Percentiles rank a stretch among this genome's conserved stretches.
These are phyloP conservation scores for Thermophis baileyi DNA, from an alignment of 2,113 vertebrate species.

Conservation along the genomic window DNA sequence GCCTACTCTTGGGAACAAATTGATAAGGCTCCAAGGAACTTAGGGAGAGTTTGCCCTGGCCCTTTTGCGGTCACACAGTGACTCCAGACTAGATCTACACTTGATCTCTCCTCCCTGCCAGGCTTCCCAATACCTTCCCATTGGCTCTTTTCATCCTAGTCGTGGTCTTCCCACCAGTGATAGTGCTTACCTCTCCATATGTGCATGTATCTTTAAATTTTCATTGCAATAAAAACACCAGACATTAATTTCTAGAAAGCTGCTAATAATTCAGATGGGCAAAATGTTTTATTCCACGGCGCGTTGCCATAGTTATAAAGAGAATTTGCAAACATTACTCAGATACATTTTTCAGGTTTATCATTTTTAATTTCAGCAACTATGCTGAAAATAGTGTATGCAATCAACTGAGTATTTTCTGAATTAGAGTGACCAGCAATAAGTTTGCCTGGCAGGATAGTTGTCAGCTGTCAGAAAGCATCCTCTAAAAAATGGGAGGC, in stretches of 20 bases:
- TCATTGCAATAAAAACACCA: neutral
- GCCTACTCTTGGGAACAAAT: too few species aligned
- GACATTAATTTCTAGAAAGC: neutral
- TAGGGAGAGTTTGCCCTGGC: too few species aligned
- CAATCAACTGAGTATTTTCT: neutral
- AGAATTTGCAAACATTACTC: neutral
- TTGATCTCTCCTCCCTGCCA: too few species aligned
- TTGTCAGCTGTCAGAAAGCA: neutral
- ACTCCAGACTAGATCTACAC: too few species aligned
- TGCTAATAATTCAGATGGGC: neutral
- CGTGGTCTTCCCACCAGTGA: neutral
- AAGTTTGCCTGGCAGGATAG: neutral
- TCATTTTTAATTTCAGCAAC: neutral
- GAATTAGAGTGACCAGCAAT: neutral
- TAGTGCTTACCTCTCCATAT: neutral
- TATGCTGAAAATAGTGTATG: neutral
- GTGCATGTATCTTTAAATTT: neutral
- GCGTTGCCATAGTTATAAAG: neutral
- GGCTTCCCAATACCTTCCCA: neutral
- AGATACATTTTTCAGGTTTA: neutral
- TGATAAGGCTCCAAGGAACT: too few species aligned
- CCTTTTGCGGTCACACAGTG: too few species aligned
- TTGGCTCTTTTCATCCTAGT: neutral
- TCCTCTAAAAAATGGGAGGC: neutral
- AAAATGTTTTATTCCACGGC: neutral